Base-by-base conservation (phyloP, 2,888 invertebrate species). In the Ecliptopera silaceata region DNA sequence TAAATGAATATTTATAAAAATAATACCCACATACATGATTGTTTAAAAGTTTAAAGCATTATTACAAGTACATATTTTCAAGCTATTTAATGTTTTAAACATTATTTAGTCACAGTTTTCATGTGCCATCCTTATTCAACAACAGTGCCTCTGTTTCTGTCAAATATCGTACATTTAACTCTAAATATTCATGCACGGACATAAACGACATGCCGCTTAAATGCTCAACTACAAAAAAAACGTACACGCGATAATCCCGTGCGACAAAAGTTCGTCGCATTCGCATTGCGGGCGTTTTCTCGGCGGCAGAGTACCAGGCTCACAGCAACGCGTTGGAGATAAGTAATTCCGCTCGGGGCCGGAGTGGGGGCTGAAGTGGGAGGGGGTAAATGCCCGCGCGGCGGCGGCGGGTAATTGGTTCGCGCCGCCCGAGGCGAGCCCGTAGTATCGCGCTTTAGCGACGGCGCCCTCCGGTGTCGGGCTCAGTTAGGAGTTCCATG, bases 401-500 rank as follows among this genome's bases (percentile, higher is more conserved):
- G 84, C 80, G 79, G 83, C 80, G 84, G 84, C 86, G 89, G 90
- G 90, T 91, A 90, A 91, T 91, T 91, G 91, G 90, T 91, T 89
- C 88, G 88, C 89, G 89, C 89, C 89, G 89, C 89, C 89, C 87
- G 89, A 89, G 88, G 90, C 88, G 86, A 88, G 88, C 89, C 87
- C 87, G 88, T 86, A 89, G 88, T 89, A 88, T 89, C 88, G 88
- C 89, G 89, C 89, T 90, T 90, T 90, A 89, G 89, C 87, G 88
- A 88, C 88, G 89, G 88, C 89, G 88, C 89, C 89, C 89, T 88
- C 88, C 88, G 88, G 88, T 88, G 89, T 87, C 84, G 86, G 81
- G 82, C 80, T 80, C 73, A 80, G 73, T 73, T 68, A 78, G 1
- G 58, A 41, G 66, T 60, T 56, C 31, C 48, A 52, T 82, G 66